A percentile compares a stretch with the other conserved stretches of the same genome.
Conservation (phyloP, 2,797 vertebrate genomes). For the Clarias platycephalus region DNA sequence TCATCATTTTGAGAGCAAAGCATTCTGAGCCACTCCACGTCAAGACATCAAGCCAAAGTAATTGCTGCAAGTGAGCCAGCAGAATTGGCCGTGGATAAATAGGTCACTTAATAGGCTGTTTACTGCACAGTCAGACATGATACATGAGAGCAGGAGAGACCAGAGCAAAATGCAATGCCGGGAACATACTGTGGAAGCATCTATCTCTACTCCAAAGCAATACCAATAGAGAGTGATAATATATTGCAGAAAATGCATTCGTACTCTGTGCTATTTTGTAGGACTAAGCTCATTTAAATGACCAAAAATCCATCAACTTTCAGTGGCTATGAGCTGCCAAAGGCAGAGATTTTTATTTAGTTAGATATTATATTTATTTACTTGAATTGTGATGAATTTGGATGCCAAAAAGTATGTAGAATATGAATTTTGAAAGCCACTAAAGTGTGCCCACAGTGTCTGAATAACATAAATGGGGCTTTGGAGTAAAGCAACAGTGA, state of each 20-base stretch:
- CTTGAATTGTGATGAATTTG: not conserved
- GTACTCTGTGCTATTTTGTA: not conserved
- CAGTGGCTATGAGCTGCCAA: not conserved
- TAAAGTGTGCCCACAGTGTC: not conserved
- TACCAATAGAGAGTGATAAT: not conserved
- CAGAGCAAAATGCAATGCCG: slow-evolving; percentile 34
- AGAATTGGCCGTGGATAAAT: slow-evolving; percentile 76
- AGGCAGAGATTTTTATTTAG: not conserved
- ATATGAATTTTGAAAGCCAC: not conserved
- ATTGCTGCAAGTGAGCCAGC: slow-evolving; percentile 74
- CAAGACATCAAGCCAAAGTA: slow-evolving; percentile 72
- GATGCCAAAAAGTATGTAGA: not conserved
- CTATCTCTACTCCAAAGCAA: not conserved
- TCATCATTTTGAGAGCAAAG: slow-evolving; percentile 66
- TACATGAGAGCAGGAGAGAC: slow-evolving; percentile 65
- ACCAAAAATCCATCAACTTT: not conserved
- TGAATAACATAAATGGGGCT: slow-evolving; percentile 6
- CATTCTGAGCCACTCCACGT: slow-evolving; percentile 64
- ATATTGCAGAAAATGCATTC: slow-evolving; percentile 1
- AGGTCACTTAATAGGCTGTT: slow-evolving; percentile 80
- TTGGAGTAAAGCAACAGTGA: slow-evolving; percentile 26
- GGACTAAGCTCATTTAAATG: slow-evolving; percentile 1
- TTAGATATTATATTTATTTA: not conserved
- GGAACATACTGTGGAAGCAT: slow-evolving; percentile 16
- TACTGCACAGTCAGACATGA: slow-evolving; percentile 73